phyloP scores from a whole-genome alignment of 2,113 vertebrate genomes.

The Pituophis catenifer region DNA sequence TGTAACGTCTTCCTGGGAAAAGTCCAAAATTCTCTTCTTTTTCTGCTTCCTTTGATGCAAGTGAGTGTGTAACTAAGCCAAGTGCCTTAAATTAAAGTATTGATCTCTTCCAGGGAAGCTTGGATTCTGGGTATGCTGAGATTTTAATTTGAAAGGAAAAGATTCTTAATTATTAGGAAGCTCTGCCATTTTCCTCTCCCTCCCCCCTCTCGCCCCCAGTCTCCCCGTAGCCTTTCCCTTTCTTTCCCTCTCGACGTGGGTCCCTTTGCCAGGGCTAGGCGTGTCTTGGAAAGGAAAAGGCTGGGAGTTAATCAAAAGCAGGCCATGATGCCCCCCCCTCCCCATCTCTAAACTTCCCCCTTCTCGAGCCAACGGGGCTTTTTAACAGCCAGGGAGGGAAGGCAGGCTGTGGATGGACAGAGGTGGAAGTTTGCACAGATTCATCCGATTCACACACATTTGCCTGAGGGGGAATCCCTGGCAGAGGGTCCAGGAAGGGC shows the following conservation, averaged over 20 bases:
- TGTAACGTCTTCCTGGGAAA: neutral
- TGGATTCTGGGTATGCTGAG: neutral
- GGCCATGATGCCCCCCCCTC: conserved; percentile 4
- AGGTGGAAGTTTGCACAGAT: neutral
- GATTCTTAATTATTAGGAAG: conserved; percentile 16
- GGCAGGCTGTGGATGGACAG: neutral
- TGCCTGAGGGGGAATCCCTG: neutral
- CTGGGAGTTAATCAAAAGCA: conserved; percentile 38
- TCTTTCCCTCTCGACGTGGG: conserved; percentile 30
- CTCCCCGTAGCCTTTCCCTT: conserved; percentile 12
- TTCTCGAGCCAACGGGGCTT: neutral
- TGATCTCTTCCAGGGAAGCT: neutral
- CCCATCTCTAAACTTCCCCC: neutral
- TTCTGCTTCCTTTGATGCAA: neutral
- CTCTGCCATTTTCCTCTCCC: neutral
- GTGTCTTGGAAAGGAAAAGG: conserved; percentile 46
- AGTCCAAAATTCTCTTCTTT: neutral
- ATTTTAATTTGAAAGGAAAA: neutral
- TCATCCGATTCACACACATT: neutral
- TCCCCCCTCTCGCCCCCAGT: accelerated
- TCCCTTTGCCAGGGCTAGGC: conserved; percentile 49
- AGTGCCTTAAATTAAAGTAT: neutral
- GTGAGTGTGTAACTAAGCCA: neutral
- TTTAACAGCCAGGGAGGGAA: neutral
- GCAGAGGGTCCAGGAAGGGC: neutral